Evolutionary conservation across 23 tunicate species (phyloP), one percentile per base, ranked within the genome.

Genomic region (Halocynthia roretzi): DNA sequence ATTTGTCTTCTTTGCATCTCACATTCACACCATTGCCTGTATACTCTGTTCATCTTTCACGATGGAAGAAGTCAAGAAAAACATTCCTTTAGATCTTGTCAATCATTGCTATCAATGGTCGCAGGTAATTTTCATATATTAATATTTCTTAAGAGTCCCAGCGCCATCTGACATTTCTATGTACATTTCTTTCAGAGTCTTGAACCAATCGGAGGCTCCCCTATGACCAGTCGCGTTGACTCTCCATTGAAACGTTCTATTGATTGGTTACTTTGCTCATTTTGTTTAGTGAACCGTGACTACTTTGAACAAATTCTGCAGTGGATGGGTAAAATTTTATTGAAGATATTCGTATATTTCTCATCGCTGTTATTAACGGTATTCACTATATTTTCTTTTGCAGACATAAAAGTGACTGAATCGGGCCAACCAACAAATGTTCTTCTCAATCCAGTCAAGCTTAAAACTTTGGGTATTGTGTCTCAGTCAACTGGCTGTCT

Each of bases 11-110:
- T 54, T 62, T 53, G 10, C n/a, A 74, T 54, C 19, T 10, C 62
- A 54, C 78, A 56, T 74, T 7, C 78, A 74, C 31, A 64, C 78
- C 8, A 74, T 74, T 54, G 55, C 78, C 10, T 74, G 78, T 74
- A 64, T 19, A 53, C n/a, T 74, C 20, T 74, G 78, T 62, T 22
- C 55, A 53, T 74, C 64, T 54, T 62, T 64, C 0, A 5, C n/a
- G 10, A 54, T 50, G 31, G 21, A 52, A 11, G 9, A 10, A 9
- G 76, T 49, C 60, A 71, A 71, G 56, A 51, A 71, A 44, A 44
- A 21, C 5, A 54, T 54, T 9, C 5, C 11, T 5, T 51, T 71
- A 21, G 56, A 71, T 44, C 76, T 71, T n/a, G 50, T 54, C 48
- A 52, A 49, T 1, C 18, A 53, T 71, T 9, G 48, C 9, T 71